phyloP scores from a whole-genome alignment of 2,113 vertebrate genomes.

The Eolophus roseicapilla region DNA sequence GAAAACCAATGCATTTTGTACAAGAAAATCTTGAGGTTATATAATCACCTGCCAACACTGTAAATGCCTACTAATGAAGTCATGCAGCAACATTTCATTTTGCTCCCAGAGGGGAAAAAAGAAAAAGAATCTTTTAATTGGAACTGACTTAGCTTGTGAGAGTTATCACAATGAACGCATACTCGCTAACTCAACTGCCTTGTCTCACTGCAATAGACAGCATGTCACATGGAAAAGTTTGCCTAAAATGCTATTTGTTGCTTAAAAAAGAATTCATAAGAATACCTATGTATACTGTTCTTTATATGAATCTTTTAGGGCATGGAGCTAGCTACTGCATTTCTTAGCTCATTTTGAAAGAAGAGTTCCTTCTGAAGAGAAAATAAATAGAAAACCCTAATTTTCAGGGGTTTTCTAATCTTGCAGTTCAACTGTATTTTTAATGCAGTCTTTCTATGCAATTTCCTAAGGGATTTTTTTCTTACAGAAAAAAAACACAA shows the following conservation, averaged over 20 bases:
- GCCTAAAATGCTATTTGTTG: not conserved
- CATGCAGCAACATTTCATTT: slow-evolving; percentile 49
- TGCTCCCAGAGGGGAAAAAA: slow-evolving; percentile 12
- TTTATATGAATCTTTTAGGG: not conserved
- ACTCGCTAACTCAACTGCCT: not conserved
- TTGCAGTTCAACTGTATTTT: not conserved
- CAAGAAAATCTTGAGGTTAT: slow-evolving; percentile 24
- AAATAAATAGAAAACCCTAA: not conserved
- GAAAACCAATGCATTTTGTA: not conserved
- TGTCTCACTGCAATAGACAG: not conserved
- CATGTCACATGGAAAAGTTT: not conserved
- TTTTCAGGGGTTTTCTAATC: not conserved
- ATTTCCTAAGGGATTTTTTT: not conserved
- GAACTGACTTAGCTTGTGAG: slow-evolving; percentile 16
- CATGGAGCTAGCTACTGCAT: not conserved
- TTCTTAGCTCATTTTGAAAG: not conserved
- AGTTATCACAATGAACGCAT: not conserved
- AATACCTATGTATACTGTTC: not conserved
- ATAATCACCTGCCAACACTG: slow-evolving; percentile 52
- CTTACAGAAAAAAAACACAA: not conserved
- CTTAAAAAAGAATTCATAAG: not conserved
- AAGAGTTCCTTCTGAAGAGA: not conserved
- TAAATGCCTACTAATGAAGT: slow-evolving; percentile 53
- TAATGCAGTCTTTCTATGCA: not conserved
- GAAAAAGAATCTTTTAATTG: slow-evolving; percentile 17